Evolutionary conservation across 2,113 vertebrate species (phyloP).

Genomic region (Tiliqua scincoides): DNA sequence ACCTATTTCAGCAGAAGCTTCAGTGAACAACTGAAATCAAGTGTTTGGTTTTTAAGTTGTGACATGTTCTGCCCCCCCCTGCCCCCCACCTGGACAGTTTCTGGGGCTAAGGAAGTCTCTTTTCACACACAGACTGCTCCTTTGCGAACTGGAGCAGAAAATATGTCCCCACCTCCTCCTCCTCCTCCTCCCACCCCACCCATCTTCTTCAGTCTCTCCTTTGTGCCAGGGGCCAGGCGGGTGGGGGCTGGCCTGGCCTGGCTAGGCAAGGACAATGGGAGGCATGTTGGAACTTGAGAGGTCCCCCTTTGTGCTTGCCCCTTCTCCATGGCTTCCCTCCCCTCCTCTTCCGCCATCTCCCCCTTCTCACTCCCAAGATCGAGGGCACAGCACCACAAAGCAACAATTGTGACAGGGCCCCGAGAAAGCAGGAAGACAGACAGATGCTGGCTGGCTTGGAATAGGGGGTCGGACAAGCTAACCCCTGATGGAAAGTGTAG

Average conservation of each 20-base stretch:
- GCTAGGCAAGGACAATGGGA: not conserved
- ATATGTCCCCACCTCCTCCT: too few species aligned
- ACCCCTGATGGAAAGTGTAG: not conserved
- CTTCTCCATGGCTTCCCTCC: not conserved
- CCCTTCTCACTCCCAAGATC: not conserved
- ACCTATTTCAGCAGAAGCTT: too few species aligned
- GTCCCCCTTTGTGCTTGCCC: not conserved
- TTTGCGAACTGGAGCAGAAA: not conserved
- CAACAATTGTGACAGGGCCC: not conserved
- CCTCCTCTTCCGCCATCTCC: not conserved
- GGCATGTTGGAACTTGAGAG: not conserved
- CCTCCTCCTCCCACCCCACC: too few species aligned
- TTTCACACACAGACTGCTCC: too few species aligned
- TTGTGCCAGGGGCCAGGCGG: not conserved
- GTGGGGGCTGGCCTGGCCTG: not conserved
- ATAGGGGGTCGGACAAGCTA: not conserved
- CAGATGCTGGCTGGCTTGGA: not conserved
- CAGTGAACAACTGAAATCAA: too few species aligned
- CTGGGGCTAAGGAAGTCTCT: too few species aligned
- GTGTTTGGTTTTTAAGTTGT: too few species aligned
- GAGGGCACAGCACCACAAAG: conserved; percentile 5
- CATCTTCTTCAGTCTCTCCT: not conserved
- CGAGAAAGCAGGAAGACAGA: not conserved
- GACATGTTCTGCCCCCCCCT: too few species aligned
- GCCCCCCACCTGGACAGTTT: too few species aligned